phyloP scores from a whole-genome alignment of 2,888 invertebrate genomes.

The Monopis laevigella region DNA sequence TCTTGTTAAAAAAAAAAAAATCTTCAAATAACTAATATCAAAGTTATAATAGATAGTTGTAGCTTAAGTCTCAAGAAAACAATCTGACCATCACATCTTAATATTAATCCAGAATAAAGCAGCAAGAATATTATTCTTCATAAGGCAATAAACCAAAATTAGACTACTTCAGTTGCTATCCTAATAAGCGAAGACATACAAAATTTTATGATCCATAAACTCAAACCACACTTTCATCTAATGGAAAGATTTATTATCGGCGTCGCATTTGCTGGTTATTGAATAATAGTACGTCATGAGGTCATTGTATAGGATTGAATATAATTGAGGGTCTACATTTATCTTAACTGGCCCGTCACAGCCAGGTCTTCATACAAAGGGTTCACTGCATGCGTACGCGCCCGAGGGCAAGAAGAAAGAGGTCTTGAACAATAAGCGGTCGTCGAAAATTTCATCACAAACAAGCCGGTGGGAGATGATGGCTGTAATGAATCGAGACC shows the following conservation, averaged over 20 bases:
- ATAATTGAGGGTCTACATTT: slow-evolving; percentile 52
- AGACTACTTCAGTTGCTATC: slow-evolving; percentile 4
- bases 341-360: slow-evolving; percentile 47
- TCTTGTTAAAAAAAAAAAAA: no score
- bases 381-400: slow-evolving; percentile 38
- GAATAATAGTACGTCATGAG: slow-evolving; percentile 30
- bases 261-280: slow-evolving; percentile 15
- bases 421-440: slow-evolving; percentile 31
- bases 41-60: no score
- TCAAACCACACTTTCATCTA: slow-evolving; percentile 7
- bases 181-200: slow-evolving; percentile 1
- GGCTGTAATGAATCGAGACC: slow-evolving; percentile 30
- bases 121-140: no score
- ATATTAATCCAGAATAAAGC: no score
- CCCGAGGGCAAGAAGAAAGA: slow-evolving; percentile 35
- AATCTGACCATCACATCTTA: no score
- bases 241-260: slow-evolving; percentile 9
- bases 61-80: no score
- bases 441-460: slow-evolving; percentile 31
- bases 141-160: slow-evolving; percentile 4
- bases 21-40: no score
- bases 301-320: slow-evolving; percentile 32
- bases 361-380: slow-evolving; percentile 44
- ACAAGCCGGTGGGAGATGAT: slow-evolving; percentile 22
- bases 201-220: slow-evolving; percentile 8